Evolutionary conservation across 2,888 invertebrate species (phyloP).

Genomic region (Parasteatoda lunata): DNA sequence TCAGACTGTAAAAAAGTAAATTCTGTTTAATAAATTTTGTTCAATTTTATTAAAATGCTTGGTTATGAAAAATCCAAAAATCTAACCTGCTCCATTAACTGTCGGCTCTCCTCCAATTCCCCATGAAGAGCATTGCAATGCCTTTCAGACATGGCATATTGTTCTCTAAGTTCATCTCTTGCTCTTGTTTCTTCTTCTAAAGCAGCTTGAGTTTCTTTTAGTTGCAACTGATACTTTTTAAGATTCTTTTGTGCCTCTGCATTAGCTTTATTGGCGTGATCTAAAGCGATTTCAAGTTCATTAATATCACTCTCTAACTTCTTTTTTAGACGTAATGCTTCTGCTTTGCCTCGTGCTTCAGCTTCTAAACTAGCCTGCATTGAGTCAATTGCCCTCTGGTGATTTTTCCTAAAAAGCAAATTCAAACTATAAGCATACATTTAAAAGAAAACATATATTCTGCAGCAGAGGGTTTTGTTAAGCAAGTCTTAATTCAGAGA

Average conservation of each 20-base stretch:
- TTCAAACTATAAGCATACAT: no score
- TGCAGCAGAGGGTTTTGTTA: no score
- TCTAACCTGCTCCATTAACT: slow-evolving; percentile 89
- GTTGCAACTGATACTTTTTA: slow-evolving; percentile 98
- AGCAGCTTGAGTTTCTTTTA: slow-evolving; percentile 95
- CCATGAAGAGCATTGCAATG: slow-evolving; percentile 97
- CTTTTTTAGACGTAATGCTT: slow-evolving; percentile 99
- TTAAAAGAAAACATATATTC: no score
- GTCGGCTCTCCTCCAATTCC: slow-evolving; percentile 98
- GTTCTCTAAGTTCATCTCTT: slow-evolving; percentile 97
- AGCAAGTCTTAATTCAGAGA: no score
- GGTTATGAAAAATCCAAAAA: neutral
- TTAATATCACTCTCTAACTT: slow-evolving; percentile 99
- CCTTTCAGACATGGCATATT: slow-evolving; percentile 96
- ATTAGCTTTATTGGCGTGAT: slow-evolving; percentile 99
- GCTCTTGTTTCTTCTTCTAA: slow-evolving; percentile 99
- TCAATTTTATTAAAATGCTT: no score
- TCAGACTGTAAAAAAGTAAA: slow-evolving; percentile 80
- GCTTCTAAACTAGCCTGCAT: slow-evolving; percentile 99
- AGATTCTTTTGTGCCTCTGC: slow-evolving; percentile 99
- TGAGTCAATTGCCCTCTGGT: slow-evolving; percentile 99
- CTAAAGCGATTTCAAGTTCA: slow-evolving; percentile 98
- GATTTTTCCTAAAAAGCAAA: slow-evolving; percentile 86
- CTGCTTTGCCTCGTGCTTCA: slow-evolving; percentile 99
- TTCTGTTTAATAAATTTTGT: neutral